These are phyloP conservation scores for Cassiopea andromeda DNA, from an alignment of 30 jellyfish, hydroid and myxozoan genomes.

Conservation along the genomic window DNA sequence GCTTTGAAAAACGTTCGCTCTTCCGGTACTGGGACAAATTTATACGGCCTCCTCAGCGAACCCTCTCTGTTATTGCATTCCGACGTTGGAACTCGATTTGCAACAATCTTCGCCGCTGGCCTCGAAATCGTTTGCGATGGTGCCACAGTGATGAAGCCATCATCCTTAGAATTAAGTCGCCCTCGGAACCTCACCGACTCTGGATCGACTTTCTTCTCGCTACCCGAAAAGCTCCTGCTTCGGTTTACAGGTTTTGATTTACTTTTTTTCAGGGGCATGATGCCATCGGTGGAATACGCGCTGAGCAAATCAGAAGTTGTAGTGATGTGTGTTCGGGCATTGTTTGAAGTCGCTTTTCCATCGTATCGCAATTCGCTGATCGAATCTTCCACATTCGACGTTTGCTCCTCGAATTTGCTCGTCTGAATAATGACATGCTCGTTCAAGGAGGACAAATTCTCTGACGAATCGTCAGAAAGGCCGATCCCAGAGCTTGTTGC, in stretches of 20 bases:
- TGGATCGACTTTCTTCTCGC: conserved; percentile 54
- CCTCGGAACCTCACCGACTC: conserved; percentile 41
- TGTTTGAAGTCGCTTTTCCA: conserved; percentile 29
- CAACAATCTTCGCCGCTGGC: conserved; percentile 61
- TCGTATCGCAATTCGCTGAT: conserved; percentile 78
- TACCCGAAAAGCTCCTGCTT: conserved; percentile 74
- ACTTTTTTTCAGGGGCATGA: conserved; percentile 9
- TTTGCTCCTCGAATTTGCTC: conserved; percentile 75
- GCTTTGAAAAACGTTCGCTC: conserved; percentile 49
- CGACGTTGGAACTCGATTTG: conserved; percentile 26
- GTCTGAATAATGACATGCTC: conserved; percentile 82
- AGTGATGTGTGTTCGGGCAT: conserved; percentile 73
- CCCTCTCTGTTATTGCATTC: conserved; percentile 6
- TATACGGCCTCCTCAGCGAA: conserved; percentile 13
- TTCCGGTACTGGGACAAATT: not conserved
- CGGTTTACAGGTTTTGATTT: conserved; percentile 66
- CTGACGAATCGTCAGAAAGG: conserved; percentile 75
- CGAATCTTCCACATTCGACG: conserved; percentile 69
- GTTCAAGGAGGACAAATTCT: conserved; percentile 46
- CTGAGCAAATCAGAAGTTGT: conserved; percentile 64
- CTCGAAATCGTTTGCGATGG: conserved; percentile 68
- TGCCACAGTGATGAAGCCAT: conserved; percentile 68
- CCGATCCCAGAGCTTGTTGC: conserved; percentile 79
- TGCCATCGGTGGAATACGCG: conserved; percentile 51
- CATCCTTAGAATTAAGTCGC: conserved; percentile 57